These are phyloP conservation scores for Candidula unifasciata DNA, from an alignment of 2,888 invertebrate genomes.

Conservation along the genomic window DNA sequence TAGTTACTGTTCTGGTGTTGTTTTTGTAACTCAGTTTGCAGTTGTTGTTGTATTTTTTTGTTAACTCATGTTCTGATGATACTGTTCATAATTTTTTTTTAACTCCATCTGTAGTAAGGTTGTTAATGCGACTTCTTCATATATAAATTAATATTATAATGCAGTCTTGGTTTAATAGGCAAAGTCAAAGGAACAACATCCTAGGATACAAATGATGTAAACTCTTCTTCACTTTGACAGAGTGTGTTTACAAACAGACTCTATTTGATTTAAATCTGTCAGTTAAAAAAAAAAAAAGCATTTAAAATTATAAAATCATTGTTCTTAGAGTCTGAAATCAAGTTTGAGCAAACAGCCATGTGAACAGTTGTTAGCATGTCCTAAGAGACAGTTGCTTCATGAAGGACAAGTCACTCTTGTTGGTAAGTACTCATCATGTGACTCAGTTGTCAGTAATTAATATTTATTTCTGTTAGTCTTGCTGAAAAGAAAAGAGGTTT, in stretches of 20 bases:
- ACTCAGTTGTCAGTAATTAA: not conserved
- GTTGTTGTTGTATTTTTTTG: too few species aligned
- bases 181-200: too few species aligned
- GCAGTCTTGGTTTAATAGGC: too few species aligned
- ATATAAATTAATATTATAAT: too few species aligned
- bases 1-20: too few species aligned
- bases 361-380: constrained; percentile 81
- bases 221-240: too few species aligned
- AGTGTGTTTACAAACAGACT: not conserved
- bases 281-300: not conserved
- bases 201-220: too few species aligned
- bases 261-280: not conserved
- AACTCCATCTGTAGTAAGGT: too few species aligned
- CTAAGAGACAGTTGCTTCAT: constrained; percentile 79
- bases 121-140: too few species aligned
- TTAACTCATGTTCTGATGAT: too few species aligned
- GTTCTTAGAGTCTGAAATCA: constrained; percentile 80
- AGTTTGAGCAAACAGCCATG: constrained; percentile 82
- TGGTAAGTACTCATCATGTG: constrained; percentile 68
- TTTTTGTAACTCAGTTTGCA: too few species aligned
- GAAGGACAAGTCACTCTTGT: constrained; percentile 80
- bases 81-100: too few species aligned
- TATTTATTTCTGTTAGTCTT: not conserved
- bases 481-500: not conserved
- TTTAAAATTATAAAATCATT: not conserved